A percentile compares a stretch with the other conserved stretches of the same genome.
These are phyloP conservation scores for Gymnorhina tibicen DNA, from an alignment of 2,113 vertebrate species.

Conservation along the genomic window DNA sequence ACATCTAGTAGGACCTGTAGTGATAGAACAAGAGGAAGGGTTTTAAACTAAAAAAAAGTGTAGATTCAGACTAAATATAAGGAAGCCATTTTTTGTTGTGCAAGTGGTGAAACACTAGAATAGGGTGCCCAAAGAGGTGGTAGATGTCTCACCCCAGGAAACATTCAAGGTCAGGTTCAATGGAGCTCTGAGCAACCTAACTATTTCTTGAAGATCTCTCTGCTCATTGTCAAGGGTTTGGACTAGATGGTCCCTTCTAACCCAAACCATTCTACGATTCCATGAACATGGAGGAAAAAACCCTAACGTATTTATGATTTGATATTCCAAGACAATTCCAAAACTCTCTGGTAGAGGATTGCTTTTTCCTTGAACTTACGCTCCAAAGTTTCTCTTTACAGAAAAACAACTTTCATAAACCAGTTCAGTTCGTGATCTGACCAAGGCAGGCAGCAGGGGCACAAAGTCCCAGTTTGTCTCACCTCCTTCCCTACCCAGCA, in stretches of 20 bases:
- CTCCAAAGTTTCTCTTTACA: not conserved
- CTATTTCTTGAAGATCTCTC: not conserved
- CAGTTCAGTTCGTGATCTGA: not conserved
- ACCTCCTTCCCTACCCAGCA: not conserved
- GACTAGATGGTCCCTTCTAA: not conserved
- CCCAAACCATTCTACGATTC: not conserved
- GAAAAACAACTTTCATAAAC: not conserved
- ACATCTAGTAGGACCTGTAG: not conserved
- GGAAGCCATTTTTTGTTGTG: not conserved
- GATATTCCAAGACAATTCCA: not conserved
- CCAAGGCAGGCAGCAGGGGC: not conserved
- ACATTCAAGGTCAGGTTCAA: not conserved
- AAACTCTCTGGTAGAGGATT: not conserved
- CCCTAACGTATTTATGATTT: accelerated
- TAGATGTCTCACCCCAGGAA: not conserved
- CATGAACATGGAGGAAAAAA: not conserved
- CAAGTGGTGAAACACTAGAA: not conserved
- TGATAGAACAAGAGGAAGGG: not conserved
- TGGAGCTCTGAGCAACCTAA: not conserved
- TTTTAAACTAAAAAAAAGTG: not conserved
- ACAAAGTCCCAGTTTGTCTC: not conserved
- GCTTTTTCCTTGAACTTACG: not conserved
- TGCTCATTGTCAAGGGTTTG: not conserved
- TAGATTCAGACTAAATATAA: not conserved
- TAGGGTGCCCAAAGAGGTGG: not conserved